Evolutionary conservation across 2,888 invertebrate species (phyloP).

Genomic region (Cryptus armator): DNA sequence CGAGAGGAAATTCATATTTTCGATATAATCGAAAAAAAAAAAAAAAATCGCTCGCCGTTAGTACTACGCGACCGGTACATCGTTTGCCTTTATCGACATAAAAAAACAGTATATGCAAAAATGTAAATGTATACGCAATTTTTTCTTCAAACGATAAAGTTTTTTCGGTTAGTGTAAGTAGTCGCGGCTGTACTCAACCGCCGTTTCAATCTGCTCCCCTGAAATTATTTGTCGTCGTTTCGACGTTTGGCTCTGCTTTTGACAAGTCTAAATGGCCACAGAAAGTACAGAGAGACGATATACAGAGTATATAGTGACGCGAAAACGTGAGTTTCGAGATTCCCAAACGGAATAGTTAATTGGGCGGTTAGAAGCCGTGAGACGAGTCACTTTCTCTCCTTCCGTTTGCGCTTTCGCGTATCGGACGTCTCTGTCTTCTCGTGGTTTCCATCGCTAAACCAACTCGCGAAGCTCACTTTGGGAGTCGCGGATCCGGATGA

Average conservation of each 20-base stretch:
- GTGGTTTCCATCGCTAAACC: not conserved
- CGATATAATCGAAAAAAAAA: no score
- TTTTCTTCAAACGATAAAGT: not conserved
- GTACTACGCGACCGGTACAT: no score
- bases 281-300: not conserved
- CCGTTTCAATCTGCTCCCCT: not conserved
- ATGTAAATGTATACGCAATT: no score
- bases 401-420: constrained; percentile 10
- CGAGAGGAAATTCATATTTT: no score
- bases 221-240: constrained; percentile 9
- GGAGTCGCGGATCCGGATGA: not conserved
- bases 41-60: no score
- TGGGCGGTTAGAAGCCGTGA: constrained; percentile 20
- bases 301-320: not conserved
- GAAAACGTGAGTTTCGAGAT: not conserved
- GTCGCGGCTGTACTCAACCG: not conserved
- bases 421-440: constrained; percentile 11
- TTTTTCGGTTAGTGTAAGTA: not conserved
- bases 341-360: constrained; percentile 56
- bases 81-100: no score
- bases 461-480: constrained; percentile 3
- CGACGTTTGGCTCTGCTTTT: constrained; percentile 1
- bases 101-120: no score
- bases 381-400: constrained; percentile 12
- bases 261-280: not conserved